A percentile compares a stretch with the other conserved stretches of the same genome.
These are phyloP conservation scores for Platysteira castanea DNA, from an alignment of 2,113 vertebrate species.

Conservation along the genomic window DNA sequence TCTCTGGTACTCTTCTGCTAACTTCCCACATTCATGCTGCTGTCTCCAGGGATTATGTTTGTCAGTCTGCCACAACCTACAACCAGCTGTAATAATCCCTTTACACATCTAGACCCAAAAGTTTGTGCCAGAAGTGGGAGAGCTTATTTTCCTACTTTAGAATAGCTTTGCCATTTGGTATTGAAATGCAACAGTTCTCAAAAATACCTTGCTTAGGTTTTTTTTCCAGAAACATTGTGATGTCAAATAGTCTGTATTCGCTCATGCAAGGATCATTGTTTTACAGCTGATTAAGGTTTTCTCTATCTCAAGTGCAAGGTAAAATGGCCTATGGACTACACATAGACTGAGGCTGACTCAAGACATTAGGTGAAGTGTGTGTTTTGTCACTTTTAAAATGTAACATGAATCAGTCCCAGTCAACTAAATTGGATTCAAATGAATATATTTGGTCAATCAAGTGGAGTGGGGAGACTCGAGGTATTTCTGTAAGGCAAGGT, in stretches of 20 bases:
- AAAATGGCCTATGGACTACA: not conserved
- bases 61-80: not conserved
- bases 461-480: not conserved
- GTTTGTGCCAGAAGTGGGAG: not conserved
- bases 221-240: not conserved
- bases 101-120: not conserved
- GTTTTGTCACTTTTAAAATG: not conserved
- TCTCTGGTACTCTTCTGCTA: not conserved
- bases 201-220: not conserved
- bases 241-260: not conserved
- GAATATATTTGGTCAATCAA: not conserved
- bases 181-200: not conserved
- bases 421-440: not conserved
- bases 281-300: not conserved
- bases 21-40: not conserved
- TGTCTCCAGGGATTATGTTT: not conserved
- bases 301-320: not conserved
- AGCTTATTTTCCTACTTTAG: not conserved
- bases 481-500: not conserved
- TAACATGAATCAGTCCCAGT: not conserved
- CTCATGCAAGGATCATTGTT: not conserved
- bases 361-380: not conserved
- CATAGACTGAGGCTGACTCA: not conserved
- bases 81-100: not conserved
- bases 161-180: not conserved